Evolutionary conservation across 2,113 vertebrate genomes (phyloP).

Genomic region (Esox niger): DNA sequence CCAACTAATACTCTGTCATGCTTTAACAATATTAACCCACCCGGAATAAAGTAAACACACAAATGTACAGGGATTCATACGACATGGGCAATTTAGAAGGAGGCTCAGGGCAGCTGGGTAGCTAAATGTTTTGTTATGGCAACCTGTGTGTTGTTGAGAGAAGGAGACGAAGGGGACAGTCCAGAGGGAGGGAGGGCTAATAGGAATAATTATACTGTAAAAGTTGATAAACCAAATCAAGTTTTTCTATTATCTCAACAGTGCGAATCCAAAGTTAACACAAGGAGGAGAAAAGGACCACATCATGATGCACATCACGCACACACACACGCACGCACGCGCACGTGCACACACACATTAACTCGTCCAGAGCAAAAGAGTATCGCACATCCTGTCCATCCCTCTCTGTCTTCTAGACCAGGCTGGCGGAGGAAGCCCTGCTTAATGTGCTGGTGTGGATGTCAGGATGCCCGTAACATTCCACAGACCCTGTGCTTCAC

Average conservation of each 20-base stretch:
- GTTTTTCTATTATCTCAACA: slow-evolving; percentile 53
- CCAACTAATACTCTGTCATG: background rate
- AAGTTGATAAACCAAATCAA: slow-evolving; percentile 33
- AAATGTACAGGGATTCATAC: slow-evolving; percentile 12
- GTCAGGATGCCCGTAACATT: background rate
- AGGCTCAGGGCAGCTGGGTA: slow-evolving; percentile 21
- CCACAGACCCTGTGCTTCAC: background rate
- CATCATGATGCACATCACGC: slow-evolving; percentile 30
- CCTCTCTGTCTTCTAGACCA: background rate
- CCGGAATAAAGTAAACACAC: background rate
- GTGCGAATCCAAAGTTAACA: slow-evolving; percentile 46
- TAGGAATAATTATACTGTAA: slow-evolving; percentile 38
- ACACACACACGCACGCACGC: background rate
- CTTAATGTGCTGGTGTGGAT: slow-evolving; percentile 31
- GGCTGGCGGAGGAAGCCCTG: slow-evolving; percentile 26
- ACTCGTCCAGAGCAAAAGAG: background rate
- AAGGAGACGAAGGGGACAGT: slow-evolving; percentile 26
- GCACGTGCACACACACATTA: background rate
- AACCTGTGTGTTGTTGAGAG: slow-evolving; percentile 41
- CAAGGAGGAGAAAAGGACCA: slow-evolving; percentile 15
- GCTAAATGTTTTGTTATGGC: slow-evolving; percentile 28
- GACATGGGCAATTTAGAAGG: slow-evolving; percentile 20
- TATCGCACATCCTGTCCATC: background rate
- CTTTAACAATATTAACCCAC: slow-evolving; percentile 15
- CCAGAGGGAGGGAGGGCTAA: slow-evolving; percentile 34